phyloP scores from a whole-genome alignment of 2,888 invertebrate genomes.

The Nasonia oneida region DNA sequence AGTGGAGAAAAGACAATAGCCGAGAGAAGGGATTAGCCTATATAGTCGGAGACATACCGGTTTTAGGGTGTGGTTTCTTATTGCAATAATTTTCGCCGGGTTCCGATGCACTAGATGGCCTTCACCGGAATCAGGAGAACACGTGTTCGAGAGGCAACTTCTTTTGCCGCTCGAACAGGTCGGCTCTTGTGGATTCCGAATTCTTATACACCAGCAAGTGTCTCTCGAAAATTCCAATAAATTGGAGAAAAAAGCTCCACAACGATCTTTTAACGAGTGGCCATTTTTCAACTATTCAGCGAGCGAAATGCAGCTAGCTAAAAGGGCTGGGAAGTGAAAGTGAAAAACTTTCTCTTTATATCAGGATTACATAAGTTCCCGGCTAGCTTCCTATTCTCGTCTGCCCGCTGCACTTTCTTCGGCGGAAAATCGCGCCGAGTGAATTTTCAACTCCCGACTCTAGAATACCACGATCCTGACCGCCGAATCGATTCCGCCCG shows the following conservation, averaged over 20 bases:
- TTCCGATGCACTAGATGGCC: constrained; percentile 77
- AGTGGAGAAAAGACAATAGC: not conserved
- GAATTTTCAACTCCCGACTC: not conserved
- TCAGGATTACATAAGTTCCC: constrained; percentile 27
- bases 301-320: not conserved
- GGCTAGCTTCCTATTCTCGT: not conserved
- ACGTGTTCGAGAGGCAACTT: constrained; percentile 65
- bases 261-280: not conserved
- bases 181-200: constrained; percentile 4
- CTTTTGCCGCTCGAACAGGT: constrained; percentile 36
- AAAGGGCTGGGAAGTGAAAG: constrained; percentile 33
- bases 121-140: constrained; percentile 77
- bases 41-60: constrained; percentile 64
- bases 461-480: not conserved
- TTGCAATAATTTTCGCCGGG: constrained; percentile 74
- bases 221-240: not conserved
- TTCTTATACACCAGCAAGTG: not conserved
- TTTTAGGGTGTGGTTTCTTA: constrained; percentile 77
- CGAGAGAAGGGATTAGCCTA: not conserved
- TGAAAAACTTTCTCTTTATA: constrained; percentile 39
- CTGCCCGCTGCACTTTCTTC: not conserved
- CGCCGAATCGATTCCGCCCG: not conserved
- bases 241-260: not conserved
- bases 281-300: not conserved
- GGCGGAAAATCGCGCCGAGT: not conserved